Percentiles rank a stretch among this genome's conserved stretches.
These are phyloP conservation scores for Ursus arctos DNA, from an alignment of 2,113 vertebrate species.

Conservation along the genomic window DNA sequence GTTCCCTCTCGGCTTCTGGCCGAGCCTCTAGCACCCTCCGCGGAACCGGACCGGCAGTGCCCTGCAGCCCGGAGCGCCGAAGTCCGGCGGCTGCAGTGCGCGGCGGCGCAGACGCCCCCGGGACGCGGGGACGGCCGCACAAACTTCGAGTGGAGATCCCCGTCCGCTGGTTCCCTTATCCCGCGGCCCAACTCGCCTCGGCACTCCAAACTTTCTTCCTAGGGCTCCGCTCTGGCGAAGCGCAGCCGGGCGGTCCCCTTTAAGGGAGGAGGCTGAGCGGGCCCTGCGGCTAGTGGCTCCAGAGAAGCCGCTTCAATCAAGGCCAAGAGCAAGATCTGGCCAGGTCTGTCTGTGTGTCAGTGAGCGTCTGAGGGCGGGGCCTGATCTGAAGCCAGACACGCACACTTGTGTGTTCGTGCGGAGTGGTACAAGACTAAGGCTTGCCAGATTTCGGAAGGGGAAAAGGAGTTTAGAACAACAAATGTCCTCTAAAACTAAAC, in stretches of 20 bases:
- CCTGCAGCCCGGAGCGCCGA: neutral
- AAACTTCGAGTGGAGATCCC: neutral
- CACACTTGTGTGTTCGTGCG: conserved; percentile 35
- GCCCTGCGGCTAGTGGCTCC: neutral
- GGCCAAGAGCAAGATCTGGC: neutral
- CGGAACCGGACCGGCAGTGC: rapidly evolving
- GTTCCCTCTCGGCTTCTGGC: neutral
- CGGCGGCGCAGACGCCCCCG: neutral
- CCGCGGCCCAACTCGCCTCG: neutral
- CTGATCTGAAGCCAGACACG: neutral
- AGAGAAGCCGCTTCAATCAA: neutral
- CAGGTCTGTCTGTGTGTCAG: rapidly evolving
- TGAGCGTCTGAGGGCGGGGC: conserved; percentile 8
- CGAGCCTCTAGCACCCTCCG: neutral
- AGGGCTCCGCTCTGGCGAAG: neutral
- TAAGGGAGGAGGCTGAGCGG: neutral
- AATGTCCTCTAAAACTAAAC: conserved; percentile 35
- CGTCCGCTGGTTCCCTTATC: neutral
- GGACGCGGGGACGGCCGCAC: neutral
- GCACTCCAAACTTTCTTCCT: neutral
- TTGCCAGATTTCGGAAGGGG: neutral
- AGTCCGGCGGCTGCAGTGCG: neutral
- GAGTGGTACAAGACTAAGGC: neutral
- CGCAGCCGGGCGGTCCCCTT: neutral
- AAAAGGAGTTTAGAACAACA: conserved; percentile 50